Evolutionary conservation across 2,113 vertebrate species (phyloP).

Genomic region (Oncorhynchus keta): DNA sequence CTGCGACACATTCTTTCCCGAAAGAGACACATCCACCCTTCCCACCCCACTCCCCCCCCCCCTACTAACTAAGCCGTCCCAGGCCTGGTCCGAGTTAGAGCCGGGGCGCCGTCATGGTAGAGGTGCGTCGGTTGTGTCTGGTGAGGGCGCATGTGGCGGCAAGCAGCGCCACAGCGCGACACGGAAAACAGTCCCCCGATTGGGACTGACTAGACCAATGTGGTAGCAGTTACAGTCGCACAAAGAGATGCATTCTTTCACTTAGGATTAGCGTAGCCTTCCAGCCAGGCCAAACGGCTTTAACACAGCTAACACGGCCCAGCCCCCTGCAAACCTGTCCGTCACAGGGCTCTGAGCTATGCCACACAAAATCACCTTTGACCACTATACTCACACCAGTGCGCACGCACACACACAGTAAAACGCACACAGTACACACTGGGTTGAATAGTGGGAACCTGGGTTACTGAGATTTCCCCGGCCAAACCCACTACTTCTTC

Average conservation of each 20-base stretch:
- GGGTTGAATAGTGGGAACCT: no score
- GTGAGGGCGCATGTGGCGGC: not conserved
- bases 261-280: constrained; percentile 2
- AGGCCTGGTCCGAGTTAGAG: constrained; percentile 43
- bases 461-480: no score
- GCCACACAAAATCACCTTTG: not conserved
- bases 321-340: not conserved
- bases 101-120: constrained; percentile 32
- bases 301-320: no score
- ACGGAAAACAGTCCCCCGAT: not conserved
- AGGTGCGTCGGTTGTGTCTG: constrained; percentile 12
- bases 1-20: constrained; percentile 13
- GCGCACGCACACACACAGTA: not conserved
- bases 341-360: not conserved
- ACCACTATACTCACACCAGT: not conserved
- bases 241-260: constrained; percentile 25
- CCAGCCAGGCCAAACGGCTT: not conserved
- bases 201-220: constrained; percentile 14
- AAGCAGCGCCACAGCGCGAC: not conserved
- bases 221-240: constrained; percentile 18
- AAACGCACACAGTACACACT: not conserved
- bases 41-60: not conserved
- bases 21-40: constrained; percentile 24
- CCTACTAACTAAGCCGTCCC: not conserved
- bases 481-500: no score